Evolutionary conservation across 1,140 invertebrate species (phyloP), one percentile per base, ranked within the genome.

Genomic region (Pogonus chalceus): DNA sequence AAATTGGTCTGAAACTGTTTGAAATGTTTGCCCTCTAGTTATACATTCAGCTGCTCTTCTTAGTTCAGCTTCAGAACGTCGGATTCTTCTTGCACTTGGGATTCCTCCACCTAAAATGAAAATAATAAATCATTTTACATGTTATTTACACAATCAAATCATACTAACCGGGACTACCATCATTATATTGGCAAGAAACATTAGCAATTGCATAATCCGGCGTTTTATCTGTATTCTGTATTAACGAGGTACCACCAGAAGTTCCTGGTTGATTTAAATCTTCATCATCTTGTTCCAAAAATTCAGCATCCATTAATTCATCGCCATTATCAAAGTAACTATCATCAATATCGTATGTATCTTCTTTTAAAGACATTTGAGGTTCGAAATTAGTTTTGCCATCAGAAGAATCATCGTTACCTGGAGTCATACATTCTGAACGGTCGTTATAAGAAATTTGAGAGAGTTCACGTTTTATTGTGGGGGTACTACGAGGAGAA

Each of bases 1-100:
- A 65, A 87, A 89, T 74, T 85, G 85, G 64, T 88, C 84, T 31
- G 84, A 87, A 31, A 87, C 85, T 7, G 83, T 87, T 69, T 88
- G 85, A 75, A 88, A 88, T 60, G 86, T 88, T 73, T 84, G 84
- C 12, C 85, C 85, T 20, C 83, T 78, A 10, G 82, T 83, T 23
- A 88, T 85, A 68, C 85, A 85, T 63, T 89, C 85, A 1, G 85
- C 86, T 2, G 86, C 86, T 63, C 85, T 79, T 1, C 83, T 79
- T 20, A 89, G 63, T 61, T 86, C 81, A 24, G 83, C 83, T 66
- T 89, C 86, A 14, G 85, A 82, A 51, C 82, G 74, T 10, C 83
- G 72, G 50, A 84, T 80, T 62, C 79, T 72, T 69, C 68, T 53
- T 24, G 65, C 63, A 58, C 64, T 67, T 65, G 37, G 37, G 18